phyloP scores from a whole-genome alignment of 1,140 invertebrate species.

The Lethocerus indicus region DNA sequence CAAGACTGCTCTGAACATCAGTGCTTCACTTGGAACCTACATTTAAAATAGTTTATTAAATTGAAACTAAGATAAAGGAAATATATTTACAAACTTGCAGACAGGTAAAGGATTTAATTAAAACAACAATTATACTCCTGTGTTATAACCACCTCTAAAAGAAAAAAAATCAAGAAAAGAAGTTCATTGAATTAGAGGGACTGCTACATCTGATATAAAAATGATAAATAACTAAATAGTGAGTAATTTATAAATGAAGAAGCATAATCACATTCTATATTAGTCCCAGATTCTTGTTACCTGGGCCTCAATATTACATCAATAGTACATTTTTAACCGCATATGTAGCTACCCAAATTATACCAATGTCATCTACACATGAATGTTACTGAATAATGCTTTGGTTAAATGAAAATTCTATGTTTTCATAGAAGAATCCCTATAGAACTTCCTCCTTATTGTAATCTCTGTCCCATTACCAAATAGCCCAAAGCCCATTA shows the following conservation, averaged over 20 bases:
- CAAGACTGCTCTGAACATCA: conserved; percentile 57
- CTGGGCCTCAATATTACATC: too few species aligned
- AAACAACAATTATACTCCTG: not conserved
- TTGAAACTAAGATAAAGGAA: conserved; percentile 1
- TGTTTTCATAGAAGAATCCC: too few species aligned
- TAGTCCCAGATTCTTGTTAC: too few species aligned
- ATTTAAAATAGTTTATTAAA: conserved; percentile 11
- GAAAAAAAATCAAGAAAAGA: not conserved
- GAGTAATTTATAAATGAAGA: too few species aligned
- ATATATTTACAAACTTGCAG: not conserved
- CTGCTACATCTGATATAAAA: not conserved
- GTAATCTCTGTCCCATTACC: not conserved
- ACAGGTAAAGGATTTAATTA: not conserved
- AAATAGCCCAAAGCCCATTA: not conserved
- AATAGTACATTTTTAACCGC: too few species aligned
- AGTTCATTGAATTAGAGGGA: not conserved
- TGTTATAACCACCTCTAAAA: not conserved
- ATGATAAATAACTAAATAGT: too few species aligned
- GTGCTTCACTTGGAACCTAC: conserved; percentile 32
- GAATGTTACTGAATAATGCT: too few species aligned
- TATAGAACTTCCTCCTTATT: too few species aligned
- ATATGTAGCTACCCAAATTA: too few species aligned
- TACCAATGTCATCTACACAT: too few species aligned
- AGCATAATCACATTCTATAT: too few species aligned
- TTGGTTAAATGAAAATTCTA: too few species aligned